Evolutionary conservation across 1,140 invertebrate species (phyloP), one percentile per base, ranked within the genome.

Genomic region (Meteorus sp.): DNA sequence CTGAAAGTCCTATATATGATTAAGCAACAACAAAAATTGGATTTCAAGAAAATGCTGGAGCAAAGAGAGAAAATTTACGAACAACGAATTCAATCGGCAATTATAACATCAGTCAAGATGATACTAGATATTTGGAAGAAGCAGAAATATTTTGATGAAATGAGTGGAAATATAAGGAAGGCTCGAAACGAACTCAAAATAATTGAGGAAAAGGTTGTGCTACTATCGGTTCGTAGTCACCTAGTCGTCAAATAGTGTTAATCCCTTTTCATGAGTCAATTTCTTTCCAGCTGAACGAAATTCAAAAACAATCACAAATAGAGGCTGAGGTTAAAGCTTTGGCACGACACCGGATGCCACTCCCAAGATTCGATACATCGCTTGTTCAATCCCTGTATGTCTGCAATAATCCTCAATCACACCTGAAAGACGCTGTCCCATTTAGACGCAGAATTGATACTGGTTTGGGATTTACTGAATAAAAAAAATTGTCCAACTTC

Each of bases 261-360:
- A 44, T 35, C 22, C 3, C 7, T 9, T 43, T 11, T 4, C 43
- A 35, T 47, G 4, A 19, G 20, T 25, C n/a, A 19, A 19, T 23
- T 31, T 23, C 9, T 55, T 41, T 55, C 2, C 44, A 57, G 55
- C 9, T 27, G n/a, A 15, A 48, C 15, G 27, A 25, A 39, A 11
- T 57, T n/a, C 3, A 23, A 17, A 8, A 19, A 48, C 6, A 48
- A n/a, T 25, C 25, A 5, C 20, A 58, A 44, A 47, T 27, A 27
- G 35, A 58, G 17, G 47, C 48, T 6, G 41, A 25, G 33, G 15
- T n/a, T 2, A 51, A 39, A 29, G 22, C 35, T 15, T 43, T 37
- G 22, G 56, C 56, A 2, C 25, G 47, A 43, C 31, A 43, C 27
- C 37, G 29, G 25, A 58, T 58, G 56, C 56, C 56, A 15, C 47